Base-by-base conservation (phyloP, 2,888 invertebrate genomes). In the Dioctria rufipes region DNA sequence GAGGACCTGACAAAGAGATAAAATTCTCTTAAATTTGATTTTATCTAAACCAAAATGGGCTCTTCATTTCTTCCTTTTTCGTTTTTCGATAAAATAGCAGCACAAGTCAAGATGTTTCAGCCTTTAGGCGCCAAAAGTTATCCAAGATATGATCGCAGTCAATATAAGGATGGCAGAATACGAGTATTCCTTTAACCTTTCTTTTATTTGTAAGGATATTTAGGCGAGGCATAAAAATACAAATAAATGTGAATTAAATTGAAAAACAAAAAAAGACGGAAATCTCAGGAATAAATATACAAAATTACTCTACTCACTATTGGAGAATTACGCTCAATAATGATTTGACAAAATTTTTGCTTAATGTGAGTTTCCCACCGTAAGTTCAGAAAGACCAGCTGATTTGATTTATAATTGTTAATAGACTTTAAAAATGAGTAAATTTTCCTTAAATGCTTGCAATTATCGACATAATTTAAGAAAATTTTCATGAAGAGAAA, bases 1-100 rank as follows among this genome's bases (percentile, higher is more conserved):
- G 3, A 39, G 3, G 65, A 37, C 40, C 5, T 25, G n/a, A 11
- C 58, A 42, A 40, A 13, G 60, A 75, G 61, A 75, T 75, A 75
- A 75, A 75, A 25, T 75, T 75, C 75, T 61, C 75, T 75, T 75
- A 75, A 75, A 75, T 75, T 75, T 75, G 75, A 75, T 75, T 58
- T 42, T 75, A 60, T 75, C 60, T 13, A 6, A 46, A 46, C 46
- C 46, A 46, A 46, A 46, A 63, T 77, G 77, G 25, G 58, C 46
- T 77, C 49, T 63, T 63, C 46, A 43, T 49, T 43, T 61, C 43
- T 63, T 77, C 77, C 63, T 77, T 63, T 60, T 61, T 61, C 43
- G 42, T 58, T 43, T 75, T 63, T 63, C 77, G 77, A 75, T 75
- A 75, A 75, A 75, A 51, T 60, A n/a, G 63, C 46, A 77, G 46